These are phyloP conservation scores for Artibeus lituratus DNA, from an alignment of 2,797 vertebrate species.

Conservation along the genomic window DNA sequence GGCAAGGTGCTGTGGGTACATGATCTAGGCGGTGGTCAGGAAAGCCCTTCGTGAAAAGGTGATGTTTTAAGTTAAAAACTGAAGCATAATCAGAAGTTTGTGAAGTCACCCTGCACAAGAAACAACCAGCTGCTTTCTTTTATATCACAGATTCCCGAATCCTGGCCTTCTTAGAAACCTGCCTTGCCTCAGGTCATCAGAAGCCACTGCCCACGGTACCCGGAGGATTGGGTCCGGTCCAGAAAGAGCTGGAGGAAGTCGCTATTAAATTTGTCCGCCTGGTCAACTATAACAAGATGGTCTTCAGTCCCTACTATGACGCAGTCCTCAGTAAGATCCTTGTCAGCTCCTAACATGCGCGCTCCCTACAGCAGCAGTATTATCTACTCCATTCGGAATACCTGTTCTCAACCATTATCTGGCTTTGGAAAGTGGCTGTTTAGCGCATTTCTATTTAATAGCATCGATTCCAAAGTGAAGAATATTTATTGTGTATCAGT, in stretches of 20 bases:
- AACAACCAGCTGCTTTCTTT: constrained; percentile 27
- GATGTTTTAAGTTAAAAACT: neutral
- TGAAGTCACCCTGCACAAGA: neutral
- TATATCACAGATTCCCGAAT: constrained; percentile 89
- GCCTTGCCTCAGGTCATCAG: constrained; percentile 87
- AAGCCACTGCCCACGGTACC: constrained; percentile 86
- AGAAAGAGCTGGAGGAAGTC: constrained; percentile 92
- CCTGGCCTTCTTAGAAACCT: constrained; percentile 89
- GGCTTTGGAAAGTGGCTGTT: constrained; percentile 76
- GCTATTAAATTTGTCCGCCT: constrained; percentile 90
- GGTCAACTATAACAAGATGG: constrained; percentile 97
- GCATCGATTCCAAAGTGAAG: constrained; percentile 18
- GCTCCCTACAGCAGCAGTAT: neutral
- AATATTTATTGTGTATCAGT: neutral
- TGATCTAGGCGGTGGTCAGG: neutral
- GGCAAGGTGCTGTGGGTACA: neutral
- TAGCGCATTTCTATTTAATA: constrained; percentile 65
- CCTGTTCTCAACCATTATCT: constrained; percentile 12
- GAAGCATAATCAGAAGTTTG: neutral
- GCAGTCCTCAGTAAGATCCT: constrained; percentile 87
- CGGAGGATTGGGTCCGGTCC: constrained; percentile 91
- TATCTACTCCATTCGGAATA: constrained; percentile 19
- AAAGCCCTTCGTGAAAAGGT: neutral
- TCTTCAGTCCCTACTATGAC: constrained; percentile 96
- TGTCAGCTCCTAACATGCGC: constrained; percentile 49